Evolutionary conservation across 1,140 invertebrate genomes (phyloP), one percentile per base, ranked within the genome.

Genomic region (Pachypsylla venusta): DNA sequence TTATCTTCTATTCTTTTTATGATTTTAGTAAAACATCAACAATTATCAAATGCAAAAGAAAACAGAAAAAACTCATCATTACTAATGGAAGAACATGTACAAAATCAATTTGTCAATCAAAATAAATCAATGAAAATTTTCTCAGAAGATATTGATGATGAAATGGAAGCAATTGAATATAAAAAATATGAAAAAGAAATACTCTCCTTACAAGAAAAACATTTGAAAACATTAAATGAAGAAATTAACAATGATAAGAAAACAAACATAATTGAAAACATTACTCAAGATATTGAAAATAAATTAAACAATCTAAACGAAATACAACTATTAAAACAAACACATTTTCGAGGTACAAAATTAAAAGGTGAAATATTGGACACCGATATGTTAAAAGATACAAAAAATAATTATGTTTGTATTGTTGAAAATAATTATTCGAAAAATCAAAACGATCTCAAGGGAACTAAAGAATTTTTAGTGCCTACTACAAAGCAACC

Each of bases 121-220:
- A n/a, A n/a, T n/a, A n/a, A n/a, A n/a, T n/a, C n/a, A n/a, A n/a
- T n/a, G n/a, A n/a, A n/a, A n/a, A n/a, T n/a, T n/a, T n/a, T n/a
- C n/a, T n/a, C n/a, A n/a, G 42, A 48, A 4, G 7, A 7, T 4
- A 19, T 48, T 48, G 42, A 48, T 19, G 42, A 48, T 19, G 22
- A 48, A n/a, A 19, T 48, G 4, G 42, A 48, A n/a, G 42, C 42
- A 48, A 48, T 48, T 7, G 42, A 48, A 48, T 48, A 48, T 48
- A n/a, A 48, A 19, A 48, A 48, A 19, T 48, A 48, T n/a, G n/a
- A 48, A n/a, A 22, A 48, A 48, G 42, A 48, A 48, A 22, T 48
- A n/a, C 16, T 19, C 7, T n/a, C 42, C 22, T 48, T 48, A n/a
- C n/a, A 48, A 48, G 22, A 5, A n/a, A 19, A 7, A 4, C 22